Evolutionary conservation across 2,888 invertebrate genomes (phyloP), one percentile per base, ranked within the genome.

Genomic region (Xylocampa areola): DNA sequence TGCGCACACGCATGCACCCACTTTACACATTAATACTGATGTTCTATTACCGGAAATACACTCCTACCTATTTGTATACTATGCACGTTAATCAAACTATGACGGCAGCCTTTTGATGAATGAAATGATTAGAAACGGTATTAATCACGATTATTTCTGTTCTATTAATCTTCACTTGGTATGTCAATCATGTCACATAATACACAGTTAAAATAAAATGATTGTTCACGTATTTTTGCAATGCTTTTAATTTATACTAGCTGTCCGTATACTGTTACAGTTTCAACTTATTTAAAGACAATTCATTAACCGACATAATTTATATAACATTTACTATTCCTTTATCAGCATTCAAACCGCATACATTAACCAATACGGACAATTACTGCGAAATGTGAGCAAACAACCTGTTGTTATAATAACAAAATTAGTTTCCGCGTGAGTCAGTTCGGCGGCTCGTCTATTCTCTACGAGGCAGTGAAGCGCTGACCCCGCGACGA

Each of bases 381-480:
- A 81, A 82, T 85, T 89, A 89, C 86, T 75, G 65, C 81, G 88
- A 90, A 90, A 80, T 79, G 62, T 78, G 81, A 86, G 82, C 85
- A 88, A 89, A 86, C 84, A 88, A 83, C 80, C 79, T 81, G 82
- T 81, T 79, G 74, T 77, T 66, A 66, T 81, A 86, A 85, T 79
- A 83, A 85, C 85, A 84, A 81, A 83, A 81, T 86, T 79, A 68
- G 69, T 85, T 80, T 81, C 82, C 78, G 79, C 54, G 71, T 91
- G 89, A 91, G 80, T 91, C 89, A 91, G 74, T 64, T 72, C 68
- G 65, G 77, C 81, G 77, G 80, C 76, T 82, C 76, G 74, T 87
- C 81, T 87, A 81, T 86, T 80, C 79, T 74, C 67, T 68, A 59
- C 68, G 73, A 74, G 73, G 81, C 80, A 74, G 74, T 86, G 88